Evolutionary conservation across 2,888 invertebrate genomes (phyloP).

Genomic region (Fragum whitleyi): DNA sequence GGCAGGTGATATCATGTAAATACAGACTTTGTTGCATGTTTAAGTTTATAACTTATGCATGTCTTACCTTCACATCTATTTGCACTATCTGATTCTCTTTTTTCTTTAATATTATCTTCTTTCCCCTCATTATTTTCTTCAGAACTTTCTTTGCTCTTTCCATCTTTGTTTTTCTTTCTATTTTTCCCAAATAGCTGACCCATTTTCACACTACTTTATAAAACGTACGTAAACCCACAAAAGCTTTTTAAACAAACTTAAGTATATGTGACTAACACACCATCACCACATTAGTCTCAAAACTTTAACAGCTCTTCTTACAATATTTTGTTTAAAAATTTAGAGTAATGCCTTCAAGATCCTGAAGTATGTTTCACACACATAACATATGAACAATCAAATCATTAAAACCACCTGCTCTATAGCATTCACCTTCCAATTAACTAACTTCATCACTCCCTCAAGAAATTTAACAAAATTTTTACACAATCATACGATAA

Average conservation of each 20-base stretch:
- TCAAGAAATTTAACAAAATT: neutral
- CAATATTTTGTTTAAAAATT: no score
- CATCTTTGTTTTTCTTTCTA: constrained; percentile 7
- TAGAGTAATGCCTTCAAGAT: no score
- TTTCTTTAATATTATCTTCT: constrained; percentile 3
- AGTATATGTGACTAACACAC: neutral
- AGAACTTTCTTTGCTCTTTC: neutral
- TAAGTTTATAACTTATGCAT: no score
- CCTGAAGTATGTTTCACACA: no score
- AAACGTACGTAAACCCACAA: neutral
- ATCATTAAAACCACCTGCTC: neutral
- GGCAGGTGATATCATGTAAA: no score
- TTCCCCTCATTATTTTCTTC: neutral
- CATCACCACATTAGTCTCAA: no score
- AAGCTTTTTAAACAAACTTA: neutral
- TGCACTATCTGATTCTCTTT: neutral
- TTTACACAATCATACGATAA: neutral
- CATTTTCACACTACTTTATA: neutral
- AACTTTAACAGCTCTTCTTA: no score
- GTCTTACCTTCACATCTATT: neutral
- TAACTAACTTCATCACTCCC: neutral
- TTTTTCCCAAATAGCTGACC: constrained; percentile 21
- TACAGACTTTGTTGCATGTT: no score
- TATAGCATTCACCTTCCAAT: no score
- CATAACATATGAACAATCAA: no score